Conservation (phyloP, 1,140 invertebrate genomes). For the Papilio machaon region DNA sequence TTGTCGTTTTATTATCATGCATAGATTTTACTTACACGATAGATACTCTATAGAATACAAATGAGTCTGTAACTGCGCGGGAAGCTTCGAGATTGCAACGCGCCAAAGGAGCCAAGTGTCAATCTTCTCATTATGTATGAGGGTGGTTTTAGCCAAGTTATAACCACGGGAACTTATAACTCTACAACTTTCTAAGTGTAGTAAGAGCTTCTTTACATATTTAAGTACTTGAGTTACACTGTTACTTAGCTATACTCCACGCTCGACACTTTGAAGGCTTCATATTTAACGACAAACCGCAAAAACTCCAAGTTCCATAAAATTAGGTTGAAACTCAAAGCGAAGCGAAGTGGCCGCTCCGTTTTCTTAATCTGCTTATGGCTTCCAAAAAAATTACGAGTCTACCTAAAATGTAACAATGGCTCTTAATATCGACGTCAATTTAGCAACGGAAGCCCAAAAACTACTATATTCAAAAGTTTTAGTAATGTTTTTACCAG, state of each 20-base stretch:
- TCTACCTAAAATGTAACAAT: constrained; percentile 69
- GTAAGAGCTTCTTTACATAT: constrained; percentile 41
- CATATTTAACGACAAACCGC: constrained; percentile 37
- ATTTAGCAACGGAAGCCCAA: constrained; percentile 80
- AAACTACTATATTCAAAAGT: constrained; percentile 71
- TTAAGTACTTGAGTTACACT: constrained; percentile 16
- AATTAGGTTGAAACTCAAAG: constrained; percentile 39
- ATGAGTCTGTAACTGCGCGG: constrained; percentile 50
- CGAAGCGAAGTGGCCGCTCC: constrained; percentile 33
- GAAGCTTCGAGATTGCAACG: constrained; percentile 56
- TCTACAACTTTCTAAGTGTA: constrained; percentile 24
- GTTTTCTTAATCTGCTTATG: constrained; percentile 49
- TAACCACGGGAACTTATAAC: constrained; percentile 39
- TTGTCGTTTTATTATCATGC: constrained; percentile 50
- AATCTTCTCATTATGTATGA: constrained; percentile 64
- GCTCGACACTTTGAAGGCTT: constrained; percentile 32
- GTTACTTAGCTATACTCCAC: constrained; percentile 6
- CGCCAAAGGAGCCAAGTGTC: constrained; percentile 62
- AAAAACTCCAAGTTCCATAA: constrained; percentile 33
- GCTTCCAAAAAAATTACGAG: constrained; percentile 42
- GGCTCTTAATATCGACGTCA: constrained; percentile 71
- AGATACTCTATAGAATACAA: constrained; percentile 27
- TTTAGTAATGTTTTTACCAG: constrained; percentile 77
- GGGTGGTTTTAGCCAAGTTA: constrained; percentile 32
- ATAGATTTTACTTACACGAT: constrained; percentile 11